A percentile compares a stretch with the other conserved stretches of the same genome.
These are phyloP conservation scores for Hipparchia semele DNA, from an alignment of 2,888 invertebrate species.

Conservation along the genomic window DNA sequence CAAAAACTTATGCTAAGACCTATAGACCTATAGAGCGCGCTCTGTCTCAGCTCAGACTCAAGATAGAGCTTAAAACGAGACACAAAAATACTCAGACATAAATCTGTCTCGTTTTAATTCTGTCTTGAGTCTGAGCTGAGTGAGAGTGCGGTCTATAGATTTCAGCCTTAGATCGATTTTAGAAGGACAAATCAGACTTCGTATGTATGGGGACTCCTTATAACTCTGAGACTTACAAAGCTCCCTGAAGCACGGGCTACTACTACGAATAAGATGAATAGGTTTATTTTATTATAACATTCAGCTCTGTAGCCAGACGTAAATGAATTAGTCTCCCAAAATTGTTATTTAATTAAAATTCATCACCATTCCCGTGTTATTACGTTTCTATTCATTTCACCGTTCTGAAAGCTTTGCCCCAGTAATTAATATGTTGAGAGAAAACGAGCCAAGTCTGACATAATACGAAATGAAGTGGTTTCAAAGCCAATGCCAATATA, in stretches of 20 bases:
- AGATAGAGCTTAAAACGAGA: too few relatives aligned
- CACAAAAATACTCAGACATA: too few relatives aligned
- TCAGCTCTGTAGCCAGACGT: constrained; percentile 6
- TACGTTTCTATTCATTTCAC: constrained; percentile 21
- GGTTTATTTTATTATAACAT: constrained; percentile 6
- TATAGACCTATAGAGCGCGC: too few relatives aligned
- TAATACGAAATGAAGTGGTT: constrained; percentile 33
- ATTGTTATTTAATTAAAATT: constrained; percentile 22
- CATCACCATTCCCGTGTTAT: constrained; percentile 17
- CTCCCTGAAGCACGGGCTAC: neutral
- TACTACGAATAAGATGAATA: constrained; percentile 13
- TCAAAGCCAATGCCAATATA: constrained; percentile 34
- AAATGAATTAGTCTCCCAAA: constrained; percentile 12
- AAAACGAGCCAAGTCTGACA: constrained; percentile 35
- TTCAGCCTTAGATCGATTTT: too few relatives aligned
- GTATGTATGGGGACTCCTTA: too few relatives aligned
- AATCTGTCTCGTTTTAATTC: too few relatives aligned
- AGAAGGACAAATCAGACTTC: too few relatives aligned
- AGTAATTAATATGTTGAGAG: constrained; percentile 36
- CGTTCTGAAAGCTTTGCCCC: constrained; percentile 18
- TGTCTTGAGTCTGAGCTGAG: too few relatives aligned
- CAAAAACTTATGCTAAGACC: too few relatives aligned
- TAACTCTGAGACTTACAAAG: neutral
- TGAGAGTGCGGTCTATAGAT: too few relatives aligned
- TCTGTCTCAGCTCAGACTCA: too few relatives aligned